Conservation (phyloP, 2,113 vertebrate genomes). For the Ceuthmochares aereus region DNA sequence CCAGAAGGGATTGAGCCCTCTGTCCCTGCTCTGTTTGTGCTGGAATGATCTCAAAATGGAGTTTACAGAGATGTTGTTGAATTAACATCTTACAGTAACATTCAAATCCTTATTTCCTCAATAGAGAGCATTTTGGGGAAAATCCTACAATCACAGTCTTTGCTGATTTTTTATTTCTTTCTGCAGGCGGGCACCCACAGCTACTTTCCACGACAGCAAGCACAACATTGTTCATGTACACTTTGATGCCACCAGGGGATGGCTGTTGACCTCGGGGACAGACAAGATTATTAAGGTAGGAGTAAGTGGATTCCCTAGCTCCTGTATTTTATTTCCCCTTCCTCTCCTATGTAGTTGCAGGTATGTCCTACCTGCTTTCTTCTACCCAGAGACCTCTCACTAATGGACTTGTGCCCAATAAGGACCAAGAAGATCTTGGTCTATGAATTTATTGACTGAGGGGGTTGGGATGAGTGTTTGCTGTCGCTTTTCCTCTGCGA, state of each 20-base stretch:
- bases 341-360: not conserved
- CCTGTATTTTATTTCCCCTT: not conserved
- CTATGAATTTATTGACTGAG: not conserved
- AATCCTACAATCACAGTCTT: not conserved
- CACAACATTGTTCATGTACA: slow-evolving; percentile 92
- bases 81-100: not conserved
- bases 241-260: slow-evolving; percentile 93
- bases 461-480: not conserved
- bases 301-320: not conserved
- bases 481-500: not conserved
- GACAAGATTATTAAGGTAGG: slow-evolving; percentile 96
- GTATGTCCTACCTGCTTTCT: not conserved
- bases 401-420: not conserved
- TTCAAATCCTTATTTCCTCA: not conserved
- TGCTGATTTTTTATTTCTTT: not conserved
- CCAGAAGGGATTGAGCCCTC: not conserved
- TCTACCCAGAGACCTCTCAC: not conserved
- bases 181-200: slow-evolving; percentile 90
- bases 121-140: not conserved
- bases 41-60: not conserved
- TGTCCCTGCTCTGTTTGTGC: fast-evolving
- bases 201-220: slow-evolving; percentile 96
- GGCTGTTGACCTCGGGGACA: slow-evolving; percentile 91
- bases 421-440: not conserved
- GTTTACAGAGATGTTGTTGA: not conserved